These are phyloP conservation scores for Bombylius discolor DNA, from an alignment of 2,888 invertebrate species.

Conservation along the genomic window DNA sequence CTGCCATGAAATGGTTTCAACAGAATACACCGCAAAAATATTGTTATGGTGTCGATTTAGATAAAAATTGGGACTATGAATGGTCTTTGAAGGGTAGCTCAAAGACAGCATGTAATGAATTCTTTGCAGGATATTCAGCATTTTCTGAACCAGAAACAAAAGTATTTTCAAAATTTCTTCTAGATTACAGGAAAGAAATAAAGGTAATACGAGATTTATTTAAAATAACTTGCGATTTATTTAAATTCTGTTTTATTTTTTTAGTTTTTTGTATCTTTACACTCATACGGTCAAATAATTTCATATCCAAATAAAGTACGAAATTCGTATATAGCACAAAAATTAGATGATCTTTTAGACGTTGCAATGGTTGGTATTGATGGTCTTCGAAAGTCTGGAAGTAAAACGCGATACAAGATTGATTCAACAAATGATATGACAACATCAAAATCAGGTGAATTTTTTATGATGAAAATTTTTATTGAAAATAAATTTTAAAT, in stretches of 20 bases:
- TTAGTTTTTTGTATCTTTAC: slow-evolving; percentile 49
- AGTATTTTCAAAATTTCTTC: slow-evolving; percentile 48
- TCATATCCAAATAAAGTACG: slow-evolving; percentile 43
- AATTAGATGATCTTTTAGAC: slow-evolving; percentile 31
- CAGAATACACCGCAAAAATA: slow-evolving; percentile 22
- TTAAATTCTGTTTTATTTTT: neutral
- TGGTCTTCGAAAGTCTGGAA: slow-evolving; percentile 28
- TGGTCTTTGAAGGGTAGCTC: slow-evolving; percentile 61
- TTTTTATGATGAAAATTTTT: too few relatives aligned
- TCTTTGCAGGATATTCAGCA: slow-evolving; percentile 55
- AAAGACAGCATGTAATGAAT: slow-evolving; percentile 60
- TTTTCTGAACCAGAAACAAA: slow-evolving; percentile 69
- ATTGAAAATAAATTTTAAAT: neutral
- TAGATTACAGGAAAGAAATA: slow-evolving; percentile 46
- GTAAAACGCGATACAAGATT: slow-evolving; percentile 31
- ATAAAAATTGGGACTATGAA: slow-evolving; percentile 64
- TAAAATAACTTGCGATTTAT: neutral
- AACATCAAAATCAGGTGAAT: slow-evolving; percentile 28
- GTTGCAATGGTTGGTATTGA: slow-evolving; percentile 34
- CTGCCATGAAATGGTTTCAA: slow-evolving; percentile 34
- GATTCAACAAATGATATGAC: slow-evolving; percentile 31
- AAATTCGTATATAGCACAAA: slow-evolving; percentile 26
- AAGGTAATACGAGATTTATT: slow-evolving; percentile 34
- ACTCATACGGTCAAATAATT: slow-evolving; percentile 56
- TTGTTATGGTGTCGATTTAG: slow-evolving; percentile 64